phyloP scores from a whole-genome alignment of 2,888 invertebrate species.

The Oligia fasciuncula region DNA sequence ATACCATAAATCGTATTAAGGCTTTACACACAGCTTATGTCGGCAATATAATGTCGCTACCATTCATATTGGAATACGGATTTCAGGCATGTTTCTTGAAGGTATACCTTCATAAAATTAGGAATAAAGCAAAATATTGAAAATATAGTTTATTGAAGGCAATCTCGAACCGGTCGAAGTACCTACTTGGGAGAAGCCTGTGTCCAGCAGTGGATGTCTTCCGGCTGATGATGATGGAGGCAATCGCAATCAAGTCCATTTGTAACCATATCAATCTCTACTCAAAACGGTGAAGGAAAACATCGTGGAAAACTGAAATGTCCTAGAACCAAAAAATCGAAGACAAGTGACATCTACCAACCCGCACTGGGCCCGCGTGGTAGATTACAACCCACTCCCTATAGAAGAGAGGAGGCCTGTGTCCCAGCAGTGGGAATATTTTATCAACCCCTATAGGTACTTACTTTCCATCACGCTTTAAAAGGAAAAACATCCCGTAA shows the following conservation, averaged over 20 bases:
- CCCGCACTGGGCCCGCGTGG: neutral
- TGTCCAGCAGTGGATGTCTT: neutral
- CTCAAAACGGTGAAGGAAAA: neutral
- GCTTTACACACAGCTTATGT: conserved; percentile 64
- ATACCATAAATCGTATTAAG: conserved; percentile 74
- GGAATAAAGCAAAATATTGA: neutral
- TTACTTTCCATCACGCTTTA: too few relatives aligned
- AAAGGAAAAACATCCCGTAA: neutral
- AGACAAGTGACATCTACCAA: neutral
- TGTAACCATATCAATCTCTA: neutral
- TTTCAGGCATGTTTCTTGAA: conserved; percentile 16
- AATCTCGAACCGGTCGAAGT: neutral
- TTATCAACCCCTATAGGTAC: too few relatives aligned
- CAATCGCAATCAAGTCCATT: neutral
- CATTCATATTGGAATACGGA: conserved; percentile 30
- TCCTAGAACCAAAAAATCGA: neutral
- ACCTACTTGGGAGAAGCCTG: neutral
- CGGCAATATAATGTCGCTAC: conserved; percentile 35
- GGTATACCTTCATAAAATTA: conserved; percentile 2
- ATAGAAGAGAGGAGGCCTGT: neutral
- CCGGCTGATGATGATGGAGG: neutral
- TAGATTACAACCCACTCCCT: neutral
- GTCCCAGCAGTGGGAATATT: neutral
- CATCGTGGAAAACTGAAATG: neutral
- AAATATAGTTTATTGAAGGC: neutral